Evolutionary conservation across 2,113 vertebrate species (phyloP).

Genomic region (Indicator indicator): DNA sequence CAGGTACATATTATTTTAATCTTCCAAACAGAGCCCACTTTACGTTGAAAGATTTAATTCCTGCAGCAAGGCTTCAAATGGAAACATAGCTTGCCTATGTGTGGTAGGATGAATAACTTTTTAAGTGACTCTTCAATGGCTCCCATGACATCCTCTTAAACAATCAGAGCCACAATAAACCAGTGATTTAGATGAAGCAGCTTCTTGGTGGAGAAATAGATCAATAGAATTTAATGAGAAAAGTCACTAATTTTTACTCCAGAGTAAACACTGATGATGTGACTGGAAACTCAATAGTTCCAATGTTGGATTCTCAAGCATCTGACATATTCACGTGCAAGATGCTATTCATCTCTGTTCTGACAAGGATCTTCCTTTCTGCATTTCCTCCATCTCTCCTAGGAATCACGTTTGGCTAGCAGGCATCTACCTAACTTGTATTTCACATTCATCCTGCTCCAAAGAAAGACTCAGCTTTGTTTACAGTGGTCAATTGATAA

Average conservation of each 20-base stretch:
- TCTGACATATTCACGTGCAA: not conserved
- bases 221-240: conserved; percentile 47
- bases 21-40: conserved; percentile 12
- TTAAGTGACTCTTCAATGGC: conserved; percentile 35
- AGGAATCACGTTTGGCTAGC: conserved; percentile 17
- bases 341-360: conserved; percentile 29
- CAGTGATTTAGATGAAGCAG: conserved; percentile 22
- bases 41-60: not conserved
- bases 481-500: not conserved
- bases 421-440: not conserved
- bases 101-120: not conserved
- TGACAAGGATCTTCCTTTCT: conserved; percentile 36
- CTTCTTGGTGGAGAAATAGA: conserved; percentile 34
- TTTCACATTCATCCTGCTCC: not conserved
- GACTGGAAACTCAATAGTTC: conserved; percentile 50
- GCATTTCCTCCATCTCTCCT: not conserved
- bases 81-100: not conserved
- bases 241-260: conserved; percentile 56
- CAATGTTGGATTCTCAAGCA: not conserved
- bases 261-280: conserved; percentile 50
- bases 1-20: not conserved
- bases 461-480: not conserved
- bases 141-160: conserved; percentile 55
- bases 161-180: conserved; percentile 36
- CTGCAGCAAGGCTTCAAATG: not conserved